Evolutionary conservation across 1,140 invertebrate genomes (phyloP).

Genomic region (Drosophila willistoni): DNA sequence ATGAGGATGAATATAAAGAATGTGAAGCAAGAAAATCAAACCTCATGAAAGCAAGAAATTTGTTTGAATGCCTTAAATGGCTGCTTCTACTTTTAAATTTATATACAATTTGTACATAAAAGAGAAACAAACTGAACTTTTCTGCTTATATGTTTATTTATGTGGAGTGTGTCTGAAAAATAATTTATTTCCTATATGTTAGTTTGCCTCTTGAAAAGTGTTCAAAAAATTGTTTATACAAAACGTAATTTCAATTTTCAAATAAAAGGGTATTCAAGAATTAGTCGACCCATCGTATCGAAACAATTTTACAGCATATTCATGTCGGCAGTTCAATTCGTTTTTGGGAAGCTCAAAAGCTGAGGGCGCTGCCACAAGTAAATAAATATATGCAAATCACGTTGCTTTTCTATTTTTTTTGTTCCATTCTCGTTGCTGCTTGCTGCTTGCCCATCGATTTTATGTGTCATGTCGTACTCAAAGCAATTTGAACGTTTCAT

Average conservation of each 20-base stretch:
- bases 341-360: slow-evolving; percentile 23
- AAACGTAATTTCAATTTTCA: not conserved
- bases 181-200: too few relatives aligned
- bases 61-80: not conserved
- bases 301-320: slow-evolving; percentile 20
- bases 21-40: not conserved
- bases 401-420: slow-evolving; percentile 54
- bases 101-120: too few relatives aligned
- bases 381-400: slow-evolving; percentile 78
- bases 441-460: slow-evolving; percentile 59
- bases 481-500: slow-evolving; percentile 52
- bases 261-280: slow-evolving; percentile 12
- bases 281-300: slow-evolving; percentile 6
- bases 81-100: not conserved
- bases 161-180: too few relatives aligned
- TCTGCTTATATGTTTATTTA: too few relatives aligned
- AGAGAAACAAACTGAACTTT: too few relatives aligned
- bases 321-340: slow-evolving; percentile 57
- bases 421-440: slow-evolving; percentile 28
- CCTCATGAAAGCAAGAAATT: not conserved
- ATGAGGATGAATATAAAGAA: not conserved
- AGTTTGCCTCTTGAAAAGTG: too few relatives aligned
- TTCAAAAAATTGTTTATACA: not conserved
- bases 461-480: slow-evolving; percentile 52
- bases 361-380: slow-evolving; percentile 43